phyloP scores from a whole-genome alignment of 1,140 invertebrate species.

The Nasonia longicornis region DNA sequence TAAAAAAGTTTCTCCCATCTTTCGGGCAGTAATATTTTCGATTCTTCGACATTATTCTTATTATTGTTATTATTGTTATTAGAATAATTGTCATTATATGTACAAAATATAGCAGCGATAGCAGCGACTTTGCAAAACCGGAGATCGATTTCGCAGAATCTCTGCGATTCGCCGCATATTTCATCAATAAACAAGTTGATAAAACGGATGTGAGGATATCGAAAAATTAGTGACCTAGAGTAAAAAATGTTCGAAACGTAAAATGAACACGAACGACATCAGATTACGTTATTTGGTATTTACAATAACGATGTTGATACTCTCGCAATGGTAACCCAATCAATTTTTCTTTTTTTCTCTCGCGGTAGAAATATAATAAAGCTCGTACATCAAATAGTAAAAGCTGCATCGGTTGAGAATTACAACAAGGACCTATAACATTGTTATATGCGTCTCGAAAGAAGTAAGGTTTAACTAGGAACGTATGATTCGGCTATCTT shows the following conservation, averaged over 20 bases:
- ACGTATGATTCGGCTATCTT: slow-evolving; percentile 44
- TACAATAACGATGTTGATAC: slow-evolving; percentile 38
- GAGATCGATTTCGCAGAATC: background rate
- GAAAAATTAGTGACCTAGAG: slow-evolving; percentile 34
- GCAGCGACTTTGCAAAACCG: background rate
- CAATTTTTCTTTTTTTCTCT: slow-evolving; percentile 17
- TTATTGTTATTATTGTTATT: background rate
- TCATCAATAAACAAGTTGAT: slow-evolving; percentile 9
- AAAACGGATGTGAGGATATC: slow-evolving; percentile 30
- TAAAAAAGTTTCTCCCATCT: slow-evolving; percentile 37
- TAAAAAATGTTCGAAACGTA: slow-evolving; percentile 18
- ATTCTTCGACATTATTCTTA: slow-evolving; percentile 41
- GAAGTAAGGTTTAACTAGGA: slow-evolving; percentile 27
- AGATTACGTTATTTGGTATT: slow-evolving; percentile 42
- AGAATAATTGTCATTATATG: slow-evolving; percentile 15
- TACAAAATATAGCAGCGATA: slow-evolving; percentile 32
- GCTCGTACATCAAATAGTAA: slow-evolving; percentile 9
- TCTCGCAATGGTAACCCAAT: slow-evolving; percentile 41
- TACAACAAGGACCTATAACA: background rate
- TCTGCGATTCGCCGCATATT: slow-evolving; percentile 25
- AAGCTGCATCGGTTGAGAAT: background rate
- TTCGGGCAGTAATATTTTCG: slow-evolving; percentile 35
- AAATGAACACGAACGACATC: slow-evolving; percentile 25
- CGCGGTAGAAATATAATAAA: background rate
- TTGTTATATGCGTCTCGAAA: background rate